Base-by-base conservation (phyloP, 2,888 invertebrate genomes). In the Phyto melanocephala region DNA sequence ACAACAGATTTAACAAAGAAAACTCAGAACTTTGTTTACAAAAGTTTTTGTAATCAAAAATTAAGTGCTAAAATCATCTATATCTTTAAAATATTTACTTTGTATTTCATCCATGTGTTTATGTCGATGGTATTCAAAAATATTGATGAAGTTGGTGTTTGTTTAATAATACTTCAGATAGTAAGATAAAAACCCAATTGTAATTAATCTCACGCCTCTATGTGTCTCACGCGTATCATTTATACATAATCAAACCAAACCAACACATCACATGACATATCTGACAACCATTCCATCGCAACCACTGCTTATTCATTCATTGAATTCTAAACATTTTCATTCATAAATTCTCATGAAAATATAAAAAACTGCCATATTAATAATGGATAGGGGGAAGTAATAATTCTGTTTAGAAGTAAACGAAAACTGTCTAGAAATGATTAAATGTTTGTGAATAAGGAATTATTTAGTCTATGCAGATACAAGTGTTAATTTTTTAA, bases 161-260 rank as follows among this genome's bases (percentile, higher is more conserved):
- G 22, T 67, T 47, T 68, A 37, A 56, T 65, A 56, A 33, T 50
- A 24, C 37, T 15, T 62, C 54, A 62, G 47, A 40, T 52, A 50
- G 11, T 52, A 37, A 40, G 58, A 72, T 6, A 37, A 63, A 50
- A 63, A 15, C 70, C 33, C 37, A 70, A 74, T 81, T 82, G 62
- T 82, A 81, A 82, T 79, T 75, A 84, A 84, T 85, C 85, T 80
- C 83, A 78, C 78, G 84, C 85, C 83, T 79, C 78, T 78, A 79
- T 75, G 56, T 76, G 75, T 86, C 85, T 85, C 86, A 86, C 86
- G 85, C 85, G 77, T 86, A 86, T 86, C 85, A 84, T 63, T 85
- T 81, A 84, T 81, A 81, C 17, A 35, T 60, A 62, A 70, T 52
- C 84, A 83, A 62, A 37, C n/a, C 50, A 75, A 75, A 60, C 17